Conservation (phyloP, 2,888 invertebrate species). For the Lithodes maja region DNA sequence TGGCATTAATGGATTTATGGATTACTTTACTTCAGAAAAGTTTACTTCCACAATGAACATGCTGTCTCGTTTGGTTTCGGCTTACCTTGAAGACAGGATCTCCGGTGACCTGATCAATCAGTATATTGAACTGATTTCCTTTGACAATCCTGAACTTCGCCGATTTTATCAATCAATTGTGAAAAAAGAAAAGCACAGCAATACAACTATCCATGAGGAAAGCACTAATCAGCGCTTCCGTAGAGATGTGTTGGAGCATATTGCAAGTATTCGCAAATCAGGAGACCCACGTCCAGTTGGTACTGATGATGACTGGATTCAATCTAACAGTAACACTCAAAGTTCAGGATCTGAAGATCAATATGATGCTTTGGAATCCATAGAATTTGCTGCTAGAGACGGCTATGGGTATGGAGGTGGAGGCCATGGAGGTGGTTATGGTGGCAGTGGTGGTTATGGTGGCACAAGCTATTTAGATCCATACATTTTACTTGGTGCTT, state of each 20-base stretch:
- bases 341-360: background rate
- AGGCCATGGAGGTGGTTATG: constrained; percentile 27
- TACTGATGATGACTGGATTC: background rate
- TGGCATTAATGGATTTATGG: constrained; percentile 3
- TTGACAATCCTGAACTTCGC: constrained; percentile 38
- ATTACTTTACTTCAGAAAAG: constrained; percentile 44
- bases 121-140: constrained; percentile 46
- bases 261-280: constrained; percentile 19
- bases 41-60: constrained; percentile 24
- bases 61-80: constrained; percentile 28
- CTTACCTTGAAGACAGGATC: constrained; percentile 36
- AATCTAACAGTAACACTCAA: background rate
- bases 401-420: constrained; percentile 38
- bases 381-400: constrained; percentile 8
- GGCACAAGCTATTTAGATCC: constrained; percentile 41
- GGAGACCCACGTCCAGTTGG: background rate
- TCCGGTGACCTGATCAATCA: constrained; percentile 45
- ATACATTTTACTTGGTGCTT: constrained; percentile 49
- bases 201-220: background rate
- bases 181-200: background rate
- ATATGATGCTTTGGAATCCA: background rate
- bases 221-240: background rate
- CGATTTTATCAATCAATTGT: constrained; percentile 22
- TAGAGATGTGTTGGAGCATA: constrained; percentile 24
- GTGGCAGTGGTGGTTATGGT: constrained; percentile 19